phyloP scores from a whole-genome alignment of 2,888 invertebrate species.

The Laothoe populi region DNA sequence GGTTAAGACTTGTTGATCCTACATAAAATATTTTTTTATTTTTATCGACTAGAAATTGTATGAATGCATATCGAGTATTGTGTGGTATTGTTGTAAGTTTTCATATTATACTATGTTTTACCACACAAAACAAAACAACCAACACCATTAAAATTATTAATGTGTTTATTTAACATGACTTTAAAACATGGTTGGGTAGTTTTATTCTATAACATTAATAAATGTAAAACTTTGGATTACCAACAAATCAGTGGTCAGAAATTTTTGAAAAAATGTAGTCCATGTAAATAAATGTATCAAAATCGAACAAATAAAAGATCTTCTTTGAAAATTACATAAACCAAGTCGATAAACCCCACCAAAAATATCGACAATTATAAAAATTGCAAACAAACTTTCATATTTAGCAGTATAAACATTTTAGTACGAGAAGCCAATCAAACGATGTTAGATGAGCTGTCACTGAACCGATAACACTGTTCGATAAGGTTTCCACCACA shows the following conservation, averaged over 20 bases:
- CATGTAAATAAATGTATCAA: too few species aligned
- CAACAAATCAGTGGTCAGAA: too few species aligned
- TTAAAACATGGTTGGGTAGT: background rate
- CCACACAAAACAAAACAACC: too few species aligned
- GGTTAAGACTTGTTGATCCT: too few species aligned
- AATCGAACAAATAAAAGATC: background rate
- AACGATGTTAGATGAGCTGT: slow-evolving; percentile 48
- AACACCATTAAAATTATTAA: too few species aligned
- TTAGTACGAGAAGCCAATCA: slow-evolving; percentile 34
- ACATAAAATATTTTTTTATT: too few species aligned
- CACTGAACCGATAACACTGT: slow-evolving; percentile 57
- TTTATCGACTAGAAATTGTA: background rate
- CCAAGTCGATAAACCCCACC: slow-evolving; percentile 8
- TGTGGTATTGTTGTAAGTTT: background rate
- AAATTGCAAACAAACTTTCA: background rate
- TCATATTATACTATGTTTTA: background rate
- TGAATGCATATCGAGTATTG: background rate
- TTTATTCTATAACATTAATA: too few species aligned
- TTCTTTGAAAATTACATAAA: background rate
- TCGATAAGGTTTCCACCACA: background rate
- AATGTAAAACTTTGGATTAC: too few species aligned
- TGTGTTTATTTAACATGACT: too few species aligned
- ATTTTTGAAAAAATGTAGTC: too few species aligned
- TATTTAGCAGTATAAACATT: slow-evolving; percentile 22
- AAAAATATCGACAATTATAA: slow-evolving; percentile 7